These are phyloP conservation scores for Phaonia tiefii DNA, from an alignment of 2,888 invertebrate species.

Conservation along the genomic window DNA sequence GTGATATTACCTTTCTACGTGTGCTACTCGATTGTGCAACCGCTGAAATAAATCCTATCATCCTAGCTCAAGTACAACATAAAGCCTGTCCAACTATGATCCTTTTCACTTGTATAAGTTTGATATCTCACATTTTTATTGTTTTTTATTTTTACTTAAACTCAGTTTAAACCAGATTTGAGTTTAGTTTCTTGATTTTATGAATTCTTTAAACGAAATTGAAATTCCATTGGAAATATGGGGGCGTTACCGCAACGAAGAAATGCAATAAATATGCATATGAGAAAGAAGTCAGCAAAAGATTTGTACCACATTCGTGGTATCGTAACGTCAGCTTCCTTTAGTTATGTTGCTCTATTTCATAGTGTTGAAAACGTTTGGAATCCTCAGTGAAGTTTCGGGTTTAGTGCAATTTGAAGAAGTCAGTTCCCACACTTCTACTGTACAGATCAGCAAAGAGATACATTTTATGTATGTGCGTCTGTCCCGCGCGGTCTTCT, in stretches of 20 bases:
- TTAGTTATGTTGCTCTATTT: not conserved
- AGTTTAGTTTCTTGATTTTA: conserved; percentile 36
- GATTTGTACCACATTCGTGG: conserved; percentile 1
- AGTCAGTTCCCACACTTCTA: conserved; percentile 77
- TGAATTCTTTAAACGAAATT: conserved; percentile 74
- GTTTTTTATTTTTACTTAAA: conserved; percentile 53
- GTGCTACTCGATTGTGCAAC: no score
- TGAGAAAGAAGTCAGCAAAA: conserved; percentile 69
- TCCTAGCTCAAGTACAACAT: no score
- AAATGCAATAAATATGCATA: conserved; percentile 80
- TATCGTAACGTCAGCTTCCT: not conserved
- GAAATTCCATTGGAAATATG: conserved; percentile 78
- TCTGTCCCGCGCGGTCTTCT: conserved; percentile 51
- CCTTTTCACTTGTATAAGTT: no score
- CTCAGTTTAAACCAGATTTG: conserved; percentile 15
- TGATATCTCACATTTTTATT: no score
- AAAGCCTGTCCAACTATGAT: no score
- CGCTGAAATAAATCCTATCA: no score
- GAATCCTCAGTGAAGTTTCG: not conserved
- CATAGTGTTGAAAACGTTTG: not conserved
- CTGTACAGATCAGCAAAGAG: not conserved
- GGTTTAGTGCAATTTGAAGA: conserved; percentile 75
- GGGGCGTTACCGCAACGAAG: conserved; percentile 78
- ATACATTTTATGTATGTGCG: conserved; percentile 41
- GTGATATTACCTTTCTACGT: no score